A percentile compares a stretch with the other conserved stretches of the same genome.
Evolutionary conservation across 2,888 invertebrate genomes (phyloP).

Genomic region (Eucera pruinosa): DNA sequence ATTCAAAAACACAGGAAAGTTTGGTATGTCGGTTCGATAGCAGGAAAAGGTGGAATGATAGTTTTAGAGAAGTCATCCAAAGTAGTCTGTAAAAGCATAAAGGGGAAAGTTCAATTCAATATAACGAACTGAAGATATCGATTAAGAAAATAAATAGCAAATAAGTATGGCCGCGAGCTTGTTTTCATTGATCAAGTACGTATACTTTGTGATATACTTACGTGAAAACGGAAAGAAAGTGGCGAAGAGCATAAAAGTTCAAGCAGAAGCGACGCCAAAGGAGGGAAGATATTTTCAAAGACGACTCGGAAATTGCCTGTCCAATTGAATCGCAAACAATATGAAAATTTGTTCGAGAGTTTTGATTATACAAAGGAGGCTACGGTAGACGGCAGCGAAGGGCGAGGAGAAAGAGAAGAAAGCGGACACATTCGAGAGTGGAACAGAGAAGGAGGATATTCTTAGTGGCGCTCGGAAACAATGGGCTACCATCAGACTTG

Average conservation of each 20-base stretch:
- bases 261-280: slow-evolving; percentile 36
- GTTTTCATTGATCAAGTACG: slow-evolving; percentile 61
- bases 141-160: slow-evolving; percentile 66
- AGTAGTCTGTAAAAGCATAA: slow-evolving; percentile 2
- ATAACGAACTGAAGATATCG: slow-evolving; percentile 67
- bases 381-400: slow-evolving; percentile 67
- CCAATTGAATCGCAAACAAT: slow-evolving; percentile 84
- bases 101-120: slow-evolving; percentile 49
- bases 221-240: slow-evolving; percentile 57
- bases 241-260: slow-evolving; percentile 53
- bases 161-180: slow-evolving; percentile 48
- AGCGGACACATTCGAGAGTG: slow-evolving; percentile 54
- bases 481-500: slow-evolving; percentile 82
- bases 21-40: slow-evolving; percentile 1
- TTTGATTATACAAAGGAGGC: slow-evolving; percentile 83
- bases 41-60: slow-evolving; percentile 23
- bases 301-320: slow-evolving; percentile 82
- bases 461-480: slow-evolving; percentile 80
- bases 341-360: slow-evolving; percentile 84
- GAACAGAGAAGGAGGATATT: slow-evolving; percentile 74
- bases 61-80: slow-evolving; percentile 26
- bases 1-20: not conserved
- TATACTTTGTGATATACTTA: slow-evolving; percentile 51
- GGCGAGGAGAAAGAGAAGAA: slow-evolving; percentile 48
- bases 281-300: slow-evolving; percentile 80